phyloP scores from a whole-genome alignment of 1,140 invertebrate species.

The Drosophila kanapiae region DNA sequence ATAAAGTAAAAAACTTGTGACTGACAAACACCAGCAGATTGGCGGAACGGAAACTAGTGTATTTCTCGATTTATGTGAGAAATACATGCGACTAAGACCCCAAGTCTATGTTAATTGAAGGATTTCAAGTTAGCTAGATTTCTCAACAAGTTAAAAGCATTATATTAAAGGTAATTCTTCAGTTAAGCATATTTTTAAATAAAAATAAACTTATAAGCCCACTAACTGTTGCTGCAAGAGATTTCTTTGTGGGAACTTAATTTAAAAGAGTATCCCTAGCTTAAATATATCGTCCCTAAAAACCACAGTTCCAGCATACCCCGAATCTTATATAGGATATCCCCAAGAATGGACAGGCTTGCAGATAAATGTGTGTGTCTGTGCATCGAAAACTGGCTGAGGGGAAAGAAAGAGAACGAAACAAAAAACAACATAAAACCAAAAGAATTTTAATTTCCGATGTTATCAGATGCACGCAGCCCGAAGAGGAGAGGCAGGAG shows the following conservation, averaged over 20 bases:
- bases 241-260: constrained; percentile 16
- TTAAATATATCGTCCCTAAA: not conserved
- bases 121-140: too few relatives aligned
- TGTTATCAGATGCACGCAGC: constrained; percentile 83
- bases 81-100: too few relatives aligned
- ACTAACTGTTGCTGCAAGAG: too few relatives aligned
- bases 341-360: constrained; percentile 21
- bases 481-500: constrained; percentile 34
- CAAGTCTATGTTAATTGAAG: too few relatives aligned
- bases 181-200: too few relatives aligned
- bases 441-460: constrained; percentile 84
- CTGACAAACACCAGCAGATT: too few relatives aligned
- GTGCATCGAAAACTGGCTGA: constrained; percentile 47
- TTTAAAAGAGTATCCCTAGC: constrained; percentile 13
- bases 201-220: too few relatives aligned
- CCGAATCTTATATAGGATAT: constrained; percentile 29
- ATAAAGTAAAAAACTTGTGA: too few relatives aligned
- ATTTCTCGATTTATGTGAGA: too few relatives aligned
- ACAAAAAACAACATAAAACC: constrained; percentile 77
- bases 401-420: constrained; percentile 36
- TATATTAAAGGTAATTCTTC: too few relatives aligned
- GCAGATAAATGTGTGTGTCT: constrained; percentile 26
- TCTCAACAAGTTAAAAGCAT: too few relatives aligned
- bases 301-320: not conserved
- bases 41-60: too few relatives aligned